Base-by-base conservation (phyloP, 2,113 vertebrate genomes). In the Spheniscus mendiculus region DNA sequence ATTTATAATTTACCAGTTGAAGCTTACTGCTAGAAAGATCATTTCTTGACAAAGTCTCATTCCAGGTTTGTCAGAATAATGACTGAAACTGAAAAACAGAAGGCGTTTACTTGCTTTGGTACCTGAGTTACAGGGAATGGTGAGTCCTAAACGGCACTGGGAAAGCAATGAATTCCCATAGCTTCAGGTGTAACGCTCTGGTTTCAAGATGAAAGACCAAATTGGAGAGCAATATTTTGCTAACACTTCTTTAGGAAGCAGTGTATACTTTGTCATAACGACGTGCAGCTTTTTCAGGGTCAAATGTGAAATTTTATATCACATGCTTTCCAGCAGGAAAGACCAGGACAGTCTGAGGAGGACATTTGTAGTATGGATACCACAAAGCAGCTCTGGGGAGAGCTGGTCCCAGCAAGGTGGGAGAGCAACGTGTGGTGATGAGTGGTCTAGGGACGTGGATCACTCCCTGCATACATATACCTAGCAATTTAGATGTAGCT, bases 41-140 rank as follows among this genome's bases (percentile, higher is more conserved):
- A 15, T 76, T 93, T 95, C 29, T 42, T 49, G 53, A 85, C 9
- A 5, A 92, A 81, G 47, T 69, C 49, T 85, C n/a, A 32, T 93
- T 94, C 36, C n/a, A 82, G 32, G 22, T 92, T 87, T 90, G 49
- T 56, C 69, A 84, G 27, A 38, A 63, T 84, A 96, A 93, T 77
- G 78, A 72, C 53, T 80, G 84, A 27, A 90, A 78, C 22, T 40
- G 55, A 93, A 90, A 96, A 84, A 59, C 42, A 36, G 67, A 76
- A 87, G 76, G 52, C 0, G 0, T 87, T 95, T 81, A 45, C 62
- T 83, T 93, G 47, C 15, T 67, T 63, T 88, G 52, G 29, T 78
- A 92, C 21, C 65, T 77, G 52, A 91, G 50, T 61, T 84, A 69
- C 40, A 50, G 23, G 50, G 42, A 85, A 78, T 0, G 0, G 26